Base-by-base conservation (phyloP, 1,140 invertebrate genomes). In the Anadara kagoshimensis region DNA sequence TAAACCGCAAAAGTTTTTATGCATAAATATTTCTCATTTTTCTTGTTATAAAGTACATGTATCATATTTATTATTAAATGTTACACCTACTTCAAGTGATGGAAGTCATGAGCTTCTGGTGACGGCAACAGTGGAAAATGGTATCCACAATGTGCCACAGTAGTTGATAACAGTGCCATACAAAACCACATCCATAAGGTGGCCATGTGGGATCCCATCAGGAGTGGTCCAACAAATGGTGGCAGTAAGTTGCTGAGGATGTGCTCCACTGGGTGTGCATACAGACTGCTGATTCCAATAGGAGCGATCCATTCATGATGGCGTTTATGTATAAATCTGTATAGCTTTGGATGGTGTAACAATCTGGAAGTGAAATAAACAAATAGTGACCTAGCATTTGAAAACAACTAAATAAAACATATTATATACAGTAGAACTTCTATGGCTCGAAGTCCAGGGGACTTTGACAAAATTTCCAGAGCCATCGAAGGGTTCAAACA, bases 71-170 rank as follows among this genome's bases (percentile, higher is more conserved):
- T 24, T 47, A 18, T 24, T 49, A n/a, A n/a, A n/a, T 41, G 16
- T 0, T 57, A 91, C 89, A 95, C 95, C 95, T 95, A 88, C 86
- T 86, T 86, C 49, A 84, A 49, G 87, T 97, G 96, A 89, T 97
- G 96, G 87, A 94, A 97, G 89, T 97, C 96, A 84, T 97, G 96
- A 1, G 94, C 94, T 89, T 97, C 95, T n/a, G 95, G 95, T 29
- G 94, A 96, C 10, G 94, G 94, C 81, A 96, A 93, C 81, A 96
- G 94, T 0, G 96, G 96, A 79, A 97, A 90, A 89, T 97, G 95
- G 83, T 96, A 97, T 8, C 96, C 96, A 57, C 94, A 95, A 84
- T 97, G 96, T 20, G 94, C 93, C 82, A 96, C 95, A 8, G 96
- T 91, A 0, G 95, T 97, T 4, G 93, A 94, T 12, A 95, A 83